Base-by-base conservation (phyloP, 2,888 invertebrate genomes). In the Hirtodrosophila confusa region DNA sequence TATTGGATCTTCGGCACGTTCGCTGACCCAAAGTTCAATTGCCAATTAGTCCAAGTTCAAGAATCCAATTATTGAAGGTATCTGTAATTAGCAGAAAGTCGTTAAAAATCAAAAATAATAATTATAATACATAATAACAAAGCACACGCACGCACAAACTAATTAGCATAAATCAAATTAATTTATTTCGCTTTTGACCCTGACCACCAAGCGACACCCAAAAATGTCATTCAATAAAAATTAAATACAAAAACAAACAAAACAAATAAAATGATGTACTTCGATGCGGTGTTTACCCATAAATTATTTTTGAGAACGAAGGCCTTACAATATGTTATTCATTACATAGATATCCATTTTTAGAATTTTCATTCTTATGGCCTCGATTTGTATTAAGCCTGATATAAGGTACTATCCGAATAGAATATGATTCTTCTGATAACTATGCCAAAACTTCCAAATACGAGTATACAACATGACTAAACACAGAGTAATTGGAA, bases 51-150 rank as follows among this genome's bases (percentile, higher is more conserved):
- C 90, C 86, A 90, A 75, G 79, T 90, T 89, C 58, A 90, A 73
- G 70, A 90, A 90, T 48, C 84, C 89, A 83, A 90, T 86, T 73
- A 90, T 90, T 33, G 85, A 86, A 47, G 90, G 90, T 76, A 90
- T 89, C 90, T 90, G 84, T 54, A 77, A 83, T 70, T 64, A 77
- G 56, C 44, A 48, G 37, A 65, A 64, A 49, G 37, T n/a, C 75
- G 77, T 69, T 17, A 61, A 64, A 68, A 55, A 17, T 17, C 17
- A 17, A 17, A 54, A n/a, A 40, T 41, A 41, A 53, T 39, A 41
- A 44, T 55, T 51, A 54, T n/a, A 45, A 62, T 41, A 31, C 37
- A 62, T 41, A 51, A 49, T 24, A 40, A 45, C 33, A 65, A 56
- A 49, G 56, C 33, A 65, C 54, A 53, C 56, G 49, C 55, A 56